A percentile compares a stretch with the other conserved stretches of the same genome.
Evolutionary conservation across 2,797 vertebrate genomes (phyloP).

Genomic region (Characodon lateralis): DNA sequence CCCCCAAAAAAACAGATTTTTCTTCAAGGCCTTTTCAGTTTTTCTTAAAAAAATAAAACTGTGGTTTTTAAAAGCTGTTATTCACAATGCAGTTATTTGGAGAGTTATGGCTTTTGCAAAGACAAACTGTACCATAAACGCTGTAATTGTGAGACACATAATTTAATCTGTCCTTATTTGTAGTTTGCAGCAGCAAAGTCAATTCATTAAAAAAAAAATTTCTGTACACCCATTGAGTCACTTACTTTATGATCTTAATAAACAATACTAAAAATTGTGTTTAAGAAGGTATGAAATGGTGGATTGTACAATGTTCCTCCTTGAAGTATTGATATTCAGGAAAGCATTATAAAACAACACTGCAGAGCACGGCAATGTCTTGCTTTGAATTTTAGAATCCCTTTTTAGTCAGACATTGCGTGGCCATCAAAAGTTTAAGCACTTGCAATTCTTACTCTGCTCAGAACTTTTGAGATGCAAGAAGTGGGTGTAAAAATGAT

Average conservation of each 20-base stretch:
- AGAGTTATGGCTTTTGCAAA: too few species aligned
- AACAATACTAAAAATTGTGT: conserved; percentile 1
- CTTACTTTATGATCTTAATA: background rate
- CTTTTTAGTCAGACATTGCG: background rate
- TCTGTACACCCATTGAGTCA: background rate
- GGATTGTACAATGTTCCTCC: background rate
- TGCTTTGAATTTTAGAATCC: background rate
- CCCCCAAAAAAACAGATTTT: too few species aligned
- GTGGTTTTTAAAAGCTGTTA: too few species aligned
- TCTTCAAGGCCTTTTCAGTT: too few species aligned
- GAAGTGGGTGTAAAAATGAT: conserved; percentile 8
- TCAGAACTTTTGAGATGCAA: conserved; percentile 9
- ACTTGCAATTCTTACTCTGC: background rate
- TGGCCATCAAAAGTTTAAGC: background rate
- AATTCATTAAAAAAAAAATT: background rate
- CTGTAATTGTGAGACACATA: too few species aligned
- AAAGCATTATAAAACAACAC: background rate
- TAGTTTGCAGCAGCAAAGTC: conserved; percentile 1
- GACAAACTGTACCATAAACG: too few species aligned
- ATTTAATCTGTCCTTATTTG: background rate
- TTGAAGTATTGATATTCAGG: conserved; percentile 2
- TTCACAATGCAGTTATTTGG: too few species aligned
- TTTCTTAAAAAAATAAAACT: too few species aligned
- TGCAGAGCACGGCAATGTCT: background rate
- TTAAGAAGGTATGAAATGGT: conserved; percentile 2